Base-by-base conservation (phyloP, 1,140 invertebrate species). In the Drosophila ironensis region DNA sequence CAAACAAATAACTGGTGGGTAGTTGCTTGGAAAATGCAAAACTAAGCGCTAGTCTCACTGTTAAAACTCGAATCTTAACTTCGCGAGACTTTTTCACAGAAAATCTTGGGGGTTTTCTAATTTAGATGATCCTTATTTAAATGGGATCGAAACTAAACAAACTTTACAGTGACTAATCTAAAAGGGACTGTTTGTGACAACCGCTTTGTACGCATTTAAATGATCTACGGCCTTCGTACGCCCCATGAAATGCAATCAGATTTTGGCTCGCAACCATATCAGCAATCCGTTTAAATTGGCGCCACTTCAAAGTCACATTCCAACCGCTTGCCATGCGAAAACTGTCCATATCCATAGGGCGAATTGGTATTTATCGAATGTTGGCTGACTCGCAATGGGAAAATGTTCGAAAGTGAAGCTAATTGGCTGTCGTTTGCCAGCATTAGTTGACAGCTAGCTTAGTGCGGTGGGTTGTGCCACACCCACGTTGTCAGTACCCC, bases 391-490 rank as follows among this genome's bases (percentile, higher is more conserved):
- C 5, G 3, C n/a, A n/a, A n/a, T n/a, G 11, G 28, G 52, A 4
- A 57, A 64, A 33, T 35, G 44, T 20, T 28, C 9, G 17, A 27
- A 66, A 44, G 12, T 38, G 40, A 66, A 66, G 17, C 63, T 52
- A 66, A 66, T 66, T 66, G 61, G 45, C 47, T 52, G 46, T 66
- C 60, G 41, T 66, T 66, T 42, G 38, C 37, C 50, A 35, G 17
- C 38, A 52, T 52, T 38, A 52, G 51, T 24, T 40, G 24, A 46
- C 16, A 30, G 28, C 25, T 19, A 22, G 46, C 46, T 35, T 28
- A n/a, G 20, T 48, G 46, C n/a, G 46, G 46, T 35, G 28, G 24
- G 11, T 7, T 14, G 12, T 25, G 41, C 12, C 4, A 6, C 50
- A 27, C 12, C 20, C 44, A 27, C n/a, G 19, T 35, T 12, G 5